These are phyloP conservation scores for Drosophila sproati DNA, from an alignment of 1,140 invertebrate species.

Conservation along the genomic window DNA sequence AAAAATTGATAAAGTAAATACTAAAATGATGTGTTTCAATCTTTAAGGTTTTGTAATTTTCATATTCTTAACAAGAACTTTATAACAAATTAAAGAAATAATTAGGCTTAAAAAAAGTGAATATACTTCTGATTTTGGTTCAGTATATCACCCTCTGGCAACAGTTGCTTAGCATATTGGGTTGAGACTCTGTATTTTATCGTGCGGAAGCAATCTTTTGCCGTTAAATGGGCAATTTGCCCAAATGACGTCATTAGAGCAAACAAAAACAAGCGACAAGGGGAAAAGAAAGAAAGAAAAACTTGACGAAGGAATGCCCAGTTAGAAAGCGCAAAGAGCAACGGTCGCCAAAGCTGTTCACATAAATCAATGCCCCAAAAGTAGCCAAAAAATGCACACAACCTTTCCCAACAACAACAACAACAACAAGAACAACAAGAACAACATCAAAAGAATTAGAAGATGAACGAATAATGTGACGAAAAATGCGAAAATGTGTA, in stretches of 20 bases:
- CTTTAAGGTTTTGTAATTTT: too few species aligned
- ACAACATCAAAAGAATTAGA: neutral
- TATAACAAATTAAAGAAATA: too few species aligned
- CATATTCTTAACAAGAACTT: too few species aligned
- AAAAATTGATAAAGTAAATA: too few species aligned
- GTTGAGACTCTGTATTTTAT: conserved; percentile 51
- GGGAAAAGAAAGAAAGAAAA: neutral
- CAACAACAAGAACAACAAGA: neutral
- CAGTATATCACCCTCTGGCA: conserved; percentile 3
- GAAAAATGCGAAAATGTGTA: conserved; percentile 17
- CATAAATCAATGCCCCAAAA: conserved; percentile 76
- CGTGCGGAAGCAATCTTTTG: conserved; percentile 79
- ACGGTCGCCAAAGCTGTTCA: conserved; percentile 36
- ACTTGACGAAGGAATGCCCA: conserved; percentile 19
- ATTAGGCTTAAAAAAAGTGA: too few species aligned
- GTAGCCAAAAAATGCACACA: conserved; percentile 67
- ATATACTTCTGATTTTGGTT: too few species aligned
- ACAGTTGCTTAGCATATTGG: conserved; percentile 74
- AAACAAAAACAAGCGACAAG: conserved; percentile 23
- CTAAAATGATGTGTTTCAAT: too few species aligned
- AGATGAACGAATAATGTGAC: neutral
- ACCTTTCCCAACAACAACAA: conserved; percentile 45
- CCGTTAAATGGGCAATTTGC: conserved; percentile 74
- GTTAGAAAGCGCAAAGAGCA: conserved; percentile 17
- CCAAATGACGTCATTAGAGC: conserved; percentile 75